Conservation (phyloP, 2,888 invertebrate genomes). For the Lucinisca nassula region DNA sequence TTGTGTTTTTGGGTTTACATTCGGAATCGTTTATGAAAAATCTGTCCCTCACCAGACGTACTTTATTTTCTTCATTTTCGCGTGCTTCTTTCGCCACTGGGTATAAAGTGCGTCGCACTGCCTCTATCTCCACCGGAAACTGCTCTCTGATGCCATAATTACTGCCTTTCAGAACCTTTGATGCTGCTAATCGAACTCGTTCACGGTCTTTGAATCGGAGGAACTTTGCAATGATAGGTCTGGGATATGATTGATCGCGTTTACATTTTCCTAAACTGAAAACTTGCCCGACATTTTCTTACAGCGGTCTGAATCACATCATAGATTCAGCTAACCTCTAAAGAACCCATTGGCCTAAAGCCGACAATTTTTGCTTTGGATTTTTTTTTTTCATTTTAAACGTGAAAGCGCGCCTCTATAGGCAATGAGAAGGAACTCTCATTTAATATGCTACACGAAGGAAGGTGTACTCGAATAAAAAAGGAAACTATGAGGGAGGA, state of each 20-base stretch:
- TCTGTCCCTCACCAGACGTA: slow-evolving; percentile 21
- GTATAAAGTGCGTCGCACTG: slow-evolving; percentile 18
- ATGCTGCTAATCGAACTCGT: not conserved
- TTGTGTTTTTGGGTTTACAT: not conserved
- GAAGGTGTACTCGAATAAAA: no score
- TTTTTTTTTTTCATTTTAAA: no score
- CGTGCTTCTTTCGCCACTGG: slow-evolving; percentile 17
- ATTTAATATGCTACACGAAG: no score
- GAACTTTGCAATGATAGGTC: slow-evolving; percentile 42
- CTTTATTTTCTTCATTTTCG: slow-evolving; percentile 16
- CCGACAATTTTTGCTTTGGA: no score
- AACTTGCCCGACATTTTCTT: no score
- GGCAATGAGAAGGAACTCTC: no score
- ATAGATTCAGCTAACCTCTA: no score
- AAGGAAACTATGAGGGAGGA: no score
- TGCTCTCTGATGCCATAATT: slow-evolving; percentile 27
- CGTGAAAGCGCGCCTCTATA: no score
- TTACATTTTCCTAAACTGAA: slow-evolving; percentile 20
- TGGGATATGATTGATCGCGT: not conserved
- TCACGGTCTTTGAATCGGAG: slow-evolving; percentile 31
- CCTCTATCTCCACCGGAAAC: slow-evolving; percentile 25
- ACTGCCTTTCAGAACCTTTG: not conserved
- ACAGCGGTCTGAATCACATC: no score
- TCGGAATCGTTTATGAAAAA: slow-evolving; percentile 1
- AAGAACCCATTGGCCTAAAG: no score